Evolutionary conservation across 2,888 invertebrate genomes (phyloP).

Genomic region (Ochropacha duplaris): DNA sequence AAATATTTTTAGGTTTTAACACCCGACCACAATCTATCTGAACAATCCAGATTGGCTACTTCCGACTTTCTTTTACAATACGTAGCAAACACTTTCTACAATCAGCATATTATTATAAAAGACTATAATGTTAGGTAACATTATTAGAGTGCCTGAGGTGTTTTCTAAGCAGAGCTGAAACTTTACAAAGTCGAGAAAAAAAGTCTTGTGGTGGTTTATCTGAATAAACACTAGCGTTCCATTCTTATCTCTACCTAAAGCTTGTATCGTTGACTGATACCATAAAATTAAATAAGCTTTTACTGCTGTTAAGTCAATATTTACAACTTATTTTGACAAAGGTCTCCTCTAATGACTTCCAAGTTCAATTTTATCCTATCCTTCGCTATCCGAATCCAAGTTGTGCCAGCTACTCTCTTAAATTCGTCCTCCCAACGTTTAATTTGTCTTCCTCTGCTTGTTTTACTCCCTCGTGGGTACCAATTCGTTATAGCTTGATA

Average conservation of each 20-base stretch:
- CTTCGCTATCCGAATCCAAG: too few relatives aligned
- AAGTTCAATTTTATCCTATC: too few relatives aligned
- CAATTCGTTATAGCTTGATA: too few relatives aligned
- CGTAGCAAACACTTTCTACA: conserved; percentile 2
- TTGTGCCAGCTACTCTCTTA: too few relatives aligned
- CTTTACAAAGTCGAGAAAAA: not conserved
- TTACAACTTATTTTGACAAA: too few relatives aligned
- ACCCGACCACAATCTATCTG: not conserved
- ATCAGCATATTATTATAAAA: not conserved
- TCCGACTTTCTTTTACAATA: conserved; percentile 1
- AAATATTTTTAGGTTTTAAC: not conserved
- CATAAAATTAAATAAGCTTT: too few relatives aligned
- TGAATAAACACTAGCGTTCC: not conserved
- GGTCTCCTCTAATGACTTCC: too few relatives aligned
- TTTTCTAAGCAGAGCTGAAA: not conserved
- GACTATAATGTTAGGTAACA: not conserved
- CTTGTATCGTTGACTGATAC: not conserved
- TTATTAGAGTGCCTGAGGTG: not conserved
- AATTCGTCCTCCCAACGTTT: too few relatives aligned
- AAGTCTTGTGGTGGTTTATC: not conserved
- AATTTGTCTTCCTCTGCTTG: too few relatives aligned
- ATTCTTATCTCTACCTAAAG: not conserved
- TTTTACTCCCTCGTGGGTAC: too few relatives aligned
- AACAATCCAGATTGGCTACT: not conserved
- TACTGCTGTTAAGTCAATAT: too few relatives aligned